Base-by-base conservation (phyloP, 2,888 invertebrate species). In the Seira musarum region DNA sequence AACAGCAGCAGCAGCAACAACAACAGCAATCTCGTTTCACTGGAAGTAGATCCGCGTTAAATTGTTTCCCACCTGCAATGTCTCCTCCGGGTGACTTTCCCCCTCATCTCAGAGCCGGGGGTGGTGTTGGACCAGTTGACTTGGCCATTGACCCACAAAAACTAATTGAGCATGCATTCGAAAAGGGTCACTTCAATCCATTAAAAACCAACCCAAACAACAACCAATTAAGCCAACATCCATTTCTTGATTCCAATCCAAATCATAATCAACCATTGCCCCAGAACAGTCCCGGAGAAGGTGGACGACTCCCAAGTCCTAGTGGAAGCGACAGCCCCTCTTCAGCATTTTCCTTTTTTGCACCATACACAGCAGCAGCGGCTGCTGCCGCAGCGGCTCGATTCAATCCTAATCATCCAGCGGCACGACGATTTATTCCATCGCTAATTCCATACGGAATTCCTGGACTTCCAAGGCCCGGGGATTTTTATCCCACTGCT, bases 331-430 rank as follows among this genome's bases (percentile, higher is more conserved):
- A 80, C 74, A 84, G 73, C 63, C 79, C 77, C 3, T 80, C 84
- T 21, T 85, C 86, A 8, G 83, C 85, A 49, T 86, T 86, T 67
- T 85, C 86, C 8, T 80, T 86, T 57, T 86, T 86, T 68, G 84
- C 84, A 17, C 85, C 86, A 13, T 86, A 86, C 61, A 79, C 85
- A 0, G 84, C 85, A 13, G 85, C 85, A 1, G 83, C 84, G 1
- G 83, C 83, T n/a, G 85, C 85, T 8, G 86, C 85, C 1, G 85
- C 85, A 0, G 85, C 85, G 3, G 83, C 83, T 15, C 67, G 85
- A 64, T 84, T 86, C 60, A 82, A 84, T 72, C 83, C 83, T 1
- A 83, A 80, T 74, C 83, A 84, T 76, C 82, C 81, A 8, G 79
- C 73, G 17, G 74, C 82, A 10, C 72, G 85, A 13, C 19, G 80